phyloP scores from a whole-genome alignment of 1,140 invertebrate species.

The Drosophila bipectinata region DNA sequence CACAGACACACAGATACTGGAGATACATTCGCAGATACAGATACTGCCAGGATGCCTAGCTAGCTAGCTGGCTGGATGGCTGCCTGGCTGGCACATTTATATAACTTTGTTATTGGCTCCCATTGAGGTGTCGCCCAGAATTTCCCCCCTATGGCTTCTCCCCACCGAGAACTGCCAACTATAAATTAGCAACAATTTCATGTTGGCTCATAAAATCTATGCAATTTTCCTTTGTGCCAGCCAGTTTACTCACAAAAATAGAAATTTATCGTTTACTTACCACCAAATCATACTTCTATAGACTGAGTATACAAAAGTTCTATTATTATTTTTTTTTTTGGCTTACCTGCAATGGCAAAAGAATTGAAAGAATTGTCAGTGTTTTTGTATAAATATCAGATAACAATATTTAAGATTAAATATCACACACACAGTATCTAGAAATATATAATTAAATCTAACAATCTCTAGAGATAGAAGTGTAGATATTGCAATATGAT shows the following conservation, averaged over 20 bases:
- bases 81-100: conserved; percentile 47
- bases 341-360: conserved; percentile 70
- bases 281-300: neutral
- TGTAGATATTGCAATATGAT: conserved; percentile 43
- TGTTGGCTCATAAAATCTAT: conserved; percentile 66
- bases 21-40: conserved; percentile 14
- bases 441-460: neutral
- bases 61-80: neutral
- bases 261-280: conserved; percentile 58
- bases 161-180: conserved; percentile 44
- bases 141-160: conserved; percentile 14
- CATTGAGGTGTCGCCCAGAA: conserved; percentile 60
- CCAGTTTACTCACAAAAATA: conserved; percentile 16
- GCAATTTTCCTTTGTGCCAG: conserved; percentile 33
- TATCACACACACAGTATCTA: conserved; percentile 8
- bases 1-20: conserved; percentile 21
- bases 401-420: conserved; percentile 43
- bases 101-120: conserved; percentile 70
- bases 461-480: conserved; percentile 1
- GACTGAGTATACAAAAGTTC: neutral
- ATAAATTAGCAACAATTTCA: conserved; percentile 80
- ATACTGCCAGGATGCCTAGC: neutral
- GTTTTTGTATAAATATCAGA: conserved; percentile 36
- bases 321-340: conserved; percentile 30
- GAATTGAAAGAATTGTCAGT: conserved; percentile 36